Evolutionary conservation across 2,113 vertebrate genomes (phyloP).

Genomic region (Heteronetta atricapilla): DNA sequence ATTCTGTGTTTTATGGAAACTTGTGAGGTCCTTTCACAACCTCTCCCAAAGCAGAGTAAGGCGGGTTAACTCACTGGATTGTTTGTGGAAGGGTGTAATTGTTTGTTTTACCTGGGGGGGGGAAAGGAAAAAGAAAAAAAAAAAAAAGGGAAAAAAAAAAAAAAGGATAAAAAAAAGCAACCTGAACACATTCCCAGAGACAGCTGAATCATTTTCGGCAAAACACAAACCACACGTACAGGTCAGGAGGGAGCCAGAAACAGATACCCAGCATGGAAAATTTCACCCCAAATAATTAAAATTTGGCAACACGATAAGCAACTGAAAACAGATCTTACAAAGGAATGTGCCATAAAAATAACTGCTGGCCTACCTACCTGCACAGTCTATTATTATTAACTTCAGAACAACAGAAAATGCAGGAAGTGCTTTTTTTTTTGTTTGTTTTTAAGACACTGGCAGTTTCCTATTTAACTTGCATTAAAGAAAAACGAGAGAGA

Average conservation of each 20-base stretch:
- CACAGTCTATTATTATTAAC: neutral
- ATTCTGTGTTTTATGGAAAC: neutral
- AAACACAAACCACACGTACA: neutral
- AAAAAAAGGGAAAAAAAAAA: accelerated
- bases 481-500: neutral
- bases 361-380: slow-evolving; percentile 37
- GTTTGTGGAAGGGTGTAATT: neutral
- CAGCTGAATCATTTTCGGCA: neutral
- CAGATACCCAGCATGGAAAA: neutral
- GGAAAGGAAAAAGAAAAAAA: neutral
- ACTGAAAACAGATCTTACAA: neutral
- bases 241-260: neutral
- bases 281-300: slow-evolving; percentile 22
- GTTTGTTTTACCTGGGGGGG: neutral
- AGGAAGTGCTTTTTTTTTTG: neutral
- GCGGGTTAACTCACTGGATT: neutral
- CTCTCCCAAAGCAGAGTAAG: neutral
- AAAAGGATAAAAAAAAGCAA: too few relatives aligned
- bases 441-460: neutral
- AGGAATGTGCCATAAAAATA: slow-evolving; percentile 30
- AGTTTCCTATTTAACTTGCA: slow-evolving; percentile 25
- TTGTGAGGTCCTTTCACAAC: neutral
- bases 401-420: slow-evolving; percentile 29
- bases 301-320: neutral
- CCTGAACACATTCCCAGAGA: accelerated